These are phyloP conservation scores for Coccyzus lansbergi DNA, from an alignment of 2,797 vertebrate species.

Conservation along the genomic window DNA sequence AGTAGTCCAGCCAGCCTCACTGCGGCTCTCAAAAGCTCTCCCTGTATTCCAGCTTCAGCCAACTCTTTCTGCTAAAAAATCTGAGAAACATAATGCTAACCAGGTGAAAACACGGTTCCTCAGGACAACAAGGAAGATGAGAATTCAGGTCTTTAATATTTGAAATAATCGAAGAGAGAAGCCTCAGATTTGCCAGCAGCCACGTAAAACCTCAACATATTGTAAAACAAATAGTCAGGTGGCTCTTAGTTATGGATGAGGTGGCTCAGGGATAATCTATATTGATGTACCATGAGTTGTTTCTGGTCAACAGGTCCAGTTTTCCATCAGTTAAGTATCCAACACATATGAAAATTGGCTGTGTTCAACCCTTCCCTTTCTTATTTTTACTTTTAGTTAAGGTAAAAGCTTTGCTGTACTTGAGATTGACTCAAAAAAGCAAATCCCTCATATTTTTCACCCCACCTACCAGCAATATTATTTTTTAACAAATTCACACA, in stretches of 20 bases:
- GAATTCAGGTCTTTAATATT: neutral
- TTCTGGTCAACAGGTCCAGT: too few relatives aligned
- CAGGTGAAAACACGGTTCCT: neutral
- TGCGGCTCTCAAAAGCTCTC: neutral
- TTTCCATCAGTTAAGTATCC: too few relatives aligned
- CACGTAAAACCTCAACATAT: too few relatives aligned
- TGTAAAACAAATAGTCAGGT: too few relatives aligned
- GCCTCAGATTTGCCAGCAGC: too few relatives aligned
- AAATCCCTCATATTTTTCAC: neutral
- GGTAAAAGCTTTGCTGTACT: neutral
- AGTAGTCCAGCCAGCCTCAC: neutral
- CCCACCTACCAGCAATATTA: accelerated
- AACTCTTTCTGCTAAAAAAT: neutral
- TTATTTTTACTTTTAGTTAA: neutral
- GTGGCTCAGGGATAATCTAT: too few relatives aligned
- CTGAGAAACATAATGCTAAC: neutral
- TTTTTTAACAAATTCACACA: accelerated
- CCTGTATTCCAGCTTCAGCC: neutral
- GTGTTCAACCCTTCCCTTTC: neutral
- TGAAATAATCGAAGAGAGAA: neutral
- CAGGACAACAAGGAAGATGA: neutral
- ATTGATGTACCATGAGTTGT: too few relatives aligned
- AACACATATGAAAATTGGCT: too few relatives aligned
- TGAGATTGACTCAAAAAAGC: neutral
- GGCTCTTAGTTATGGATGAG: too few relatives aligned